Conservation (phyloP, 1,140 invertebrate species). For the Aleiodes sp. region DNA sequence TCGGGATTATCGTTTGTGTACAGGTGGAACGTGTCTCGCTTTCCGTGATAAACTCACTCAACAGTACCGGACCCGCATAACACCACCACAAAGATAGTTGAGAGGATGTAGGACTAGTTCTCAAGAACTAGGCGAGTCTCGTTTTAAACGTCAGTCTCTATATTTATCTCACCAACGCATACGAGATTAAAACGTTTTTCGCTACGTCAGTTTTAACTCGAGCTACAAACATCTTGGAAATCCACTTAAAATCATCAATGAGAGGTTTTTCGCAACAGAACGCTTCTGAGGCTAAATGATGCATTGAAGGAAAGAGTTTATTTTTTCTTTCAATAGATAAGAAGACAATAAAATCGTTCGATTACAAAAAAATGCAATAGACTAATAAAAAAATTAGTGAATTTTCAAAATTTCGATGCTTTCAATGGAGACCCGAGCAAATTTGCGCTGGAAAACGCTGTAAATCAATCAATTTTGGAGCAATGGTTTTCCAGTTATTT, state of each 20-base stretch:
- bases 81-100: background rate
- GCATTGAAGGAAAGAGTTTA: too few relatives aligned
- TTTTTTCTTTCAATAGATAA: too few relatives aligned
- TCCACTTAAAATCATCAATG: background rate
- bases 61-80: background rate
- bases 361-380: too few relatives aligned
- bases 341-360: too few relatives aligned
- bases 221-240: background rate
- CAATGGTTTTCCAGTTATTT: too few relatives aligned
- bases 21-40: background rate
- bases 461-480: too few relatives aligned
- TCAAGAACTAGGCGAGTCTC: constrained; percentile 17
- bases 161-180: constrained; percentile 12
- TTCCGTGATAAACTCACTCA: background rate
- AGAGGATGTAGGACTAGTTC: constrained; percentile 8
- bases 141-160: constrained; percentile 9
- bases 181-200: background rate
- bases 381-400: too few relatives aligned
- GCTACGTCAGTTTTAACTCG: constrained; percentile 1
- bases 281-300: background rate
- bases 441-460: too few relatives aligned
- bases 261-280: background rate
- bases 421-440: too few relatives aligned
- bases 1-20: background rate
- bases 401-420: too few relatives aligned